Percentiles rank a stretch among this genome's conserved stretches.
These are phyloP conservation scores for Phortica magna DNA, from an alignment of 2,888 invertebrate species.

Conservation along the genomic window DNA sequence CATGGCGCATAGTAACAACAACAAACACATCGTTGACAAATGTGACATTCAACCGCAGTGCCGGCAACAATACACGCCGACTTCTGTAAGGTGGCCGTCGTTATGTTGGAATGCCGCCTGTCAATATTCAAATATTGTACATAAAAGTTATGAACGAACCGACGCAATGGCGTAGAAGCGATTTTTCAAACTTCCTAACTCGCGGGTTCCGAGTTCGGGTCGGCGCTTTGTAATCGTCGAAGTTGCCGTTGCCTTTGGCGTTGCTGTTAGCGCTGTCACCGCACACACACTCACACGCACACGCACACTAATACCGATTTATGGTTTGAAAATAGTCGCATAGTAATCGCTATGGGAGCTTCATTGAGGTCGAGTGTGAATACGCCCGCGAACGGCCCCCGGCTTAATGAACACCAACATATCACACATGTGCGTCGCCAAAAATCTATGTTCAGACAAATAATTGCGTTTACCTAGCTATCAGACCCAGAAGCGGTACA, in stretches of 20 bases:
- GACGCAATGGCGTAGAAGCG: conserved; percentile 31
- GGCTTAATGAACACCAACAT: conserved; percentile 42
- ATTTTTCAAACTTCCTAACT: background rate
- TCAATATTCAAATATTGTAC: conserved; percentile 66
- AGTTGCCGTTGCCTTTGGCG: background rate
- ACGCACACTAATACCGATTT: conserved; percentile 62
- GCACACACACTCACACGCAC: background rate
- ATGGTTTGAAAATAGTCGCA: conserved; percentile 43
- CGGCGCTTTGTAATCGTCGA: background rate
- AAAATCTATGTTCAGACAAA: conserved; percentile 50
- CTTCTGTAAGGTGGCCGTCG: background rate
- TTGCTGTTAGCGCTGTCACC: background rate
- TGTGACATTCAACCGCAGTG: conserved; percentile 17
- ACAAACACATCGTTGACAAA: background rate
- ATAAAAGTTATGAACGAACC: conserved; percentile 67
- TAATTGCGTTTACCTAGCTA: conserved; percentile 28
- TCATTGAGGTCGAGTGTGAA: conserved; percentile 29
- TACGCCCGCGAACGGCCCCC: conserved; percentile 32
- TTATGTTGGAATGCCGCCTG: conserved; percentile 40
- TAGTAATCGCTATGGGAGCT: background rate
- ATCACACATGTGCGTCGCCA: conserved; percentile 39
- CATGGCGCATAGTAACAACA: conserved; percentile 1
- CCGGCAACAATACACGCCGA: background rate
- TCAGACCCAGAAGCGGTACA: conserved; percentile 15
- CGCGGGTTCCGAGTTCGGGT: too few species aligned